Base-by-base conservation (phyloP, 2,888 invertebrate species). In the Colostygia pectinataria region DNA sequence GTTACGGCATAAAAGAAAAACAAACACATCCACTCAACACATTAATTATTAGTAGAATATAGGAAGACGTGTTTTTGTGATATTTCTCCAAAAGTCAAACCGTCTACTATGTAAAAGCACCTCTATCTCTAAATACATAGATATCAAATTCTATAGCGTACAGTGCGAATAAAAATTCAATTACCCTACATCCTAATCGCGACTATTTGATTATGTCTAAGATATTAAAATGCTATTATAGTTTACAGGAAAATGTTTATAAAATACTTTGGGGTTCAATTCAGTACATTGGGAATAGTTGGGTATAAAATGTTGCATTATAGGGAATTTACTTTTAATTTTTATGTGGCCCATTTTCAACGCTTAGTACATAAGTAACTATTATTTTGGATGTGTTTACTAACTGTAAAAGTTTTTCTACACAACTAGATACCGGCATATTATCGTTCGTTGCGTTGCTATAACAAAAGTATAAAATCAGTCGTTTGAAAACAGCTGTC, bases 261-360 rank as follows among this genome's bases (percentile, higher is more conserved):
- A 78, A 79, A 80, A 80, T 75, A 74, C 68, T 57, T 56, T 59
- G 59, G 66, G 63, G 53, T 63, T n/a, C n/a, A n/a, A n/a, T n/a
- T n/a, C 62, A 66, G 62, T 66, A 62, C 61, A 63, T 66, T 62
- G 61, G 57, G 52, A 41, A 51, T 56, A n/a, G n/a, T n/a, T n/a
- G 61, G 61, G 63, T 71, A 66, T 66, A 66, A 68, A 67, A 68
- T 63, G 20, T 44, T 39, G 18, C 25, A 15, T 32, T 4, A 29
- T 25, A 28, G 20, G 32, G 28, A 14, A 37, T 27, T 8, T 31
- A 20, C 4, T 4, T 18, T 4, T 20, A 20, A 20, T 3, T 20
- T 20, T 20, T 6, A 6, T 6, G 2, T 20, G 12, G 14, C 9
- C 34, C 24, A 54, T 44, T 38, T 43, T 40, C 45, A 13, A 33